Evolutionary conservation across 2,888 invertebrate genomes (phyloP), one percentile per base, ranked within the genome.

Genomic region (Tineola bisselliella): DNA sequence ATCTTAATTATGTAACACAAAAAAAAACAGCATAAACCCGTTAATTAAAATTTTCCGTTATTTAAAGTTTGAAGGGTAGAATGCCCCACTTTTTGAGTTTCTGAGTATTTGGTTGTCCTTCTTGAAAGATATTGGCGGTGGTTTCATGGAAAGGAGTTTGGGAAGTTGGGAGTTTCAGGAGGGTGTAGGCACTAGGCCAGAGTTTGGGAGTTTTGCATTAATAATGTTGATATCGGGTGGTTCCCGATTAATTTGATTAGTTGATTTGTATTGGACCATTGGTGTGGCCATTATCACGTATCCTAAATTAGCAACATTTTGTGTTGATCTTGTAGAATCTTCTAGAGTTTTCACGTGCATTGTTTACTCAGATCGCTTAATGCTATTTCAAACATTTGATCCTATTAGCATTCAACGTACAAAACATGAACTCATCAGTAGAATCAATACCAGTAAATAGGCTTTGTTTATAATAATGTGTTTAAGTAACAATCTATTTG

Each of bases 181-280:
- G 65, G 69, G 67, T 25, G 68, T 67, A 62, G 67, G 64, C 63
- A 25, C 61, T 65, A 67, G 66, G 66, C 63, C 64, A 65, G 70
- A 70, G 70, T 69, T 70, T 69, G 74, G 68, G 74, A 72, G 77
- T 73, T 81, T 78, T 87, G 84, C 84, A 87, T 87, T 84, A 87
- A 84, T 87, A 87, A 87, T 87, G 81, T 79, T 81, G 83, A 77
- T 84, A 84, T 84, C 81, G 78, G 79, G 71, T 76, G 71, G 74
- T 75, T 82, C 73, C 71, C 79, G 79, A 83, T 84, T 84, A 86
- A 84, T 84, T 84, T 81, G 81, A 86, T 86, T 84, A 84, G 78
- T 81, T 57, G 44, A 60, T 54, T 60, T 60, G 59, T 59, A 58
- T 15, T 33, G 33, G 33, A n/a, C 18, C 25, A 19, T 56, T 56